Conservation (phyloP, 2,888 invertebrate genomes). For the Troglohyphantes excavatus region DNA sequence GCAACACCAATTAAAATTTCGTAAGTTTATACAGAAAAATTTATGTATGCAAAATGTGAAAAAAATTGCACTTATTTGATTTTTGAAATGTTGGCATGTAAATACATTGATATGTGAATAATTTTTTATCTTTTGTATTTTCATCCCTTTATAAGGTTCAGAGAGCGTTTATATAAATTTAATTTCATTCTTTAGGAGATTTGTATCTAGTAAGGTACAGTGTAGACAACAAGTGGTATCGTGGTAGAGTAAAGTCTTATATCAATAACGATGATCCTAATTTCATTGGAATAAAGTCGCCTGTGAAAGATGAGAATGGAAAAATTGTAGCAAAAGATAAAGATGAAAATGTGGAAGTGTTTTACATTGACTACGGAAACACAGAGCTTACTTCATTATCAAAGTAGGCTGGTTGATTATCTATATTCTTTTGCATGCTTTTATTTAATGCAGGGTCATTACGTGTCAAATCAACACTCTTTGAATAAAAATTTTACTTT, state of each 20-base stretch:
- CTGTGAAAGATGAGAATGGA: background rate
- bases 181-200: constrained; percentile 44
- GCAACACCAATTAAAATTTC: too few species aligned
- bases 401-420: constrained; percentile 62
- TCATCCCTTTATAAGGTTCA: background rate
- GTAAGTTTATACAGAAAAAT: too few species aligned
- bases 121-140: too few species aligned
- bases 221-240: constrained; percentile 72
- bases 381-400: constrained; percentile 48
- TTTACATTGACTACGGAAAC: constrained; percentile 77
- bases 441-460: too few species aligned
- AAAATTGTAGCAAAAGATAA: background rate
- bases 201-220: constrained; percentile 64
- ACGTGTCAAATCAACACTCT: too few species aligned
- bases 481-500: too few species aligned
- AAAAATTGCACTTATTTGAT: too few species aligned
- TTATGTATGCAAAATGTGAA: too few species aligned
- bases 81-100: too few species aligned
- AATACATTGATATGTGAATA: too few species aligned
- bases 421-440: too few species aligned
- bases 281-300: background rate
- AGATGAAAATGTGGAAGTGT: constrained; percentile 42
- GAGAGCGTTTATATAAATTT: background rate
- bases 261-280: background rate
- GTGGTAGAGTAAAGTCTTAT: constrained; percentile 50